Base-by-base conservation (phyloP, 1,140 invertebrate species). In the Cotesia typhae region DNA sequence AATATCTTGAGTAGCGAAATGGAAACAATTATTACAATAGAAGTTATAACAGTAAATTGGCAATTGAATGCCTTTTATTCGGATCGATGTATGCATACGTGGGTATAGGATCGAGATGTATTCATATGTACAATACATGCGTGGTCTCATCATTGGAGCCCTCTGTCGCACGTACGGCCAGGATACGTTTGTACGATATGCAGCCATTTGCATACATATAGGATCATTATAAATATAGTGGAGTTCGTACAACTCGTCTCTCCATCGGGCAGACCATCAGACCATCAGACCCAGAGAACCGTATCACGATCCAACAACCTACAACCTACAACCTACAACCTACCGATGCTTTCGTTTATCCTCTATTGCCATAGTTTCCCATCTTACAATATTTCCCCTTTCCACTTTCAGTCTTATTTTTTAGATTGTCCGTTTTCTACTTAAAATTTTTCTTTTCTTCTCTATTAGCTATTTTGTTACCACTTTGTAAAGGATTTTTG, bases 141-240 rank as follows among this genome's bases (percentile, higher is more conserved):
- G 64, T 51, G 51, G 20, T 66, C 64, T 67, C 66, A 60, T 67
- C 67, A 70, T 69, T 75, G 65, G 72, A 73, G 78, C 78, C 77
- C 79, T 81, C 80, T 80, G 78, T 82, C 64, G 47, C 83, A 82
- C 81, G 79, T 80, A 77, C 80, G 79, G 82, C 79, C 79, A 79
- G 81, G 80, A 83, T 84, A 81, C 83, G 79, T 83, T 79, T 76
- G 80, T 81, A 82, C 82, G 82, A 84, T 84, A 83, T 84, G 84
- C 83, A 82, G 78, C 84, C 84, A 86, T 87, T 87, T 87, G 85
- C 85, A 87, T 87, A 87, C 82, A 87, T 87, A 87, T 87, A 85
- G 84, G 84, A 79, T 85, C 84, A 87, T 86, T 87, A 87, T 85
- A 84, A 86, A 85, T 86, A 86, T 84, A 87, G 83, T 81, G 53